Evolutionary conservation across 1,140 invertebrate genomes (phyloP), one percentile per base, ranked within the genome.

Genomic region (Oncopodura yosiiana): DNA sequence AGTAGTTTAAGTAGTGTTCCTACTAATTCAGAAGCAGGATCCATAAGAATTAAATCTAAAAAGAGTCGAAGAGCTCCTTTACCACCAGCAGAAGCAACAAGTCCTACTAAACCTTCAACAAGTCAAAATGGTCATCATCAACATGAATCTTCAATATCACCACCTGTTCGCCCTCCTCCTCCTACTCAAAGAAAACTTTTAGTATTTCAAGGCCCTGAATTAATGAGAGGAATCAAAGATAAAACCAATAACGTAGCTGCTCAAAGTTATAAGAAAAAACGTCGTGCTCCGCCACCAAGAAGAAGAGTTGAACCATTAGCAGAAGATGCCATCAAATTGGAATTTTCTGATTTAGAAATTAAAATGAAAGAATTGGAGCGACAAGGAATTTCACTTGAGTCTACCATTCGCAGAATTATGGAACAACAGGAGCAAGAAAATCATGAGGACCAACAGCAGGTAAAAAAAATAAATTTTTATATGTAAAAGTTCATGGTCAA

Each of bases 361-460:
- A 86, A 92, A 66, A 84, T 91, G 64, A 81, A 83, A 62, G 87
- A 87, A n/a, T 74, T 94, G 24, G 90, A 94, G 69, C 78, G 82
- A 41, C 86, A 92, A 69, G 90, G 90, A 32, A 84, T 93, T 3
- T 77, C 82, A 46, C 73, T 95, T 48, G 90, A 95, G 69, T 79
- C 85, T 67, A 80, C 84, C 65, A 94, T 94, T 58, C 75, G 62
- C 2, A 21, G 30, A 23, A 36, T 56, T 5, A 63, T 63, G 62
- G 39, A 48, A 16, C n/a, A 58, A 27, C n/a, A n/a, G n/a, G n/a
- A n/a, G n/a, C n/a, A n/a, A n/a, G n/a, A n/a, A n/a, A n/a, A n/a
- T n/a, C n/a, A n/a, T n/a, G n/a, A n/a, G n/a, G n/a, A n/a, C n/a
- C n/a, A n/a, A n/a, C n/a, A n/a, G n/a, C n/a, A n/a, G n/a, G n/a